phyloP scores from a whole-genome alignment of 1,140 invertebrate genomes.

The Hyles euphorbiae region DNA sequence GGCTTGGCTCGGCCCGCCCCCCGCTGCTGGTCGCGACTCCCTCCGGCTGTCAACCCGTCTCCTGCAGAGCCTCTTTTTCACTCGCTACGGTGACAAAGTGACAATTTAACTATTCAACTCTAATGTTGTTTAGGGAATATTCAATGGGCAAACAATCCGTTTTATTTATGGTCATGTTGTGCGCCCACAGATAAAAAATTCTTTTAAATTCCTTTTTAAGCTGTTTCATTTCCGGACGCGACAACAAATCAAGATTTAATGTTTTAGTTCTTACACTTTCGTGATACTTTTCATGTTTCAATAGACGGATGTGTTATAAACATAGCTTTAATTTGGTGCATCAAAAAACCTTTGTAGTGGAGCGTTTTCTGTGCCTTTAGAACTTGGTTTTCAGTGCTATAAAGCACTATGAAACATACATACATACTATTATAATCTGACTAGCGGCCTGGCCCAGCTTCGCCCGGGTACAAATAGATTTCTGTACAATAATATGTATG shows the following conservation, averaged over 20 bases:
- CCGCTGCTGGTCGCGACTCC: constrained; percentile 23
- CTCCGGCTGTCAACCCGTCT: constrained; percentile 28
- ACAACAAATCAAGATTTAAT: constrained; percentile 17
- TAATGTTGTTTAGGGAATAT: constrained; percentile 69
- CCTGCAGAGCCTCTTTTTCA: constrained; percentile 43
- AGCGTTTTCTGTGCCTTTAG: too few relatives aligned
- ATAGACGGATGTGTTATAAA: not conserved
- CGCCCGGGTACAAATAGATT: too few relatives aligned
- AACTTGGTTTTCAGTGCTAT: too few relatives aligned
- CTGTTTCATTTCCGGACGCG: constrained; percentile 62
- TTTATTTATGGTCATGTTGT: constrained; percentile 66
- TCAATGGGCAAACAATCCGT: constrained; percentile 56
- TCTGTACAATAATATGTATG: too few relatives aligned
- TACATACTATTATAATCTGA: too few relatives aligned
- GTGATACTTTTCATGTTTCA: not conserved
- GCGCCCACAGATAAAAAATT: constrained; percentile 42
- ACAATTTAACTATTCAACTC: constrained; percentile 65
- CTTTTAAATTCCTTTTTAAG: constrained; percentile 45
- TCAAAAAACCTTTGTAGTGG: too few relatives aligned
- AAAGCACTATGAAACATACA: too few relatives aligned
- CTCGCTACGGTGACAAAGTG: constrained; percentile 60
- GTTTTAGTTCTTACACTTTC: not conserved
- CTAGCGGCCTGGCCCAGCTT: too few relatives aligned
- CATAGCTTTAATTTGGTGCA: too few relatives aligned
- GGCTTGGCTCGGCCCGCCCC: constrained; percentile 24